Evolutionary conservation across 2,113 vertebrate genomes (phyloP), one percentile per base, ranked within the genome.

Genomic region (Pelobates fuscus): DNA sequence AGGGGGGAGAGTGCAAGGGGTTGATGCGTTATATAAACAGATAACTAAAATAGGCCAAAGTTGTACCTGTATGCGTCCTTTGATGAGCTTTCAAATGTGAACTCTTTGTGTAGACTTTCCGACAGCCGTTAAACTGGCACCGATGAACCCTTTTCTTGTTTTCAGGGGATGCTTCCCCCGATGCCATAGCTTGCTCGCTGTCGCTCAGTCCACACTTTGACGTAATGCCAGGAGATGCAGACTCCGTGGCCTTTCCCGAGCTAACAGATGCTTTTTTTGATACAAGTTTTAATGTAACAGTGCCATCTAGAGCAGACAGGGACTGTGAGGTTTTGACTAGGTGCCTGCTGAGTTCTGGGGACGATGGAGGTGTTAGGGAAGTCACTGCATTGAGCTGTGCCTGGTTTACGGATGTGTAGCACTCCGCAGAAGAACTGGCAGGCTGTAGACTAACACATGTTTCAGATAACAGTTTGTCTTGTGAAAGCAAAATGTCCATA

Each of bases 21-120:
- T n/a, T n/a, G n/a, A n/a, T n/a, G n/a, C n/a, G n/a, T n/a, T n/a
- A n/a, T n/a, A n/a, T n/a, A n/a, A 18, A 49, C 44, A 49, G 12
- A 49, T 49, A 49, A 18, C 10, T 49, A 17, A 5, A 4, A 23
- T 37, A 67, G 59, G 41, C 0, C 1, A 43, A 27, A 20, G 59
- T 27, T 18, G 82, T 89, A 98, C 97, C 97, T 94, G 97, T 99
- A 84, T 99, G 97, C 83, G 97, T 99, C 89, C 97, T 95, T 92
- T 98, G 97, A 86, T 99, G 97, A 82, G 97, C 97, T 89, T 99
- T 99, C 86, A 99, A 88, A 87, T 99, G 97, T 82, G 97, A 99
- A 86, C 97, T 99, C 92, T 99, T 99, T 88, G 97, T 99, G 88
- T 99, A 99, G 81, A 99, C 97, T 88, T 99, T 99, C 83, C 97